Evolutionary conservation across 2,797 vertebrate species (phyloP).

Genomic region (Tangara arthus): DNA sequence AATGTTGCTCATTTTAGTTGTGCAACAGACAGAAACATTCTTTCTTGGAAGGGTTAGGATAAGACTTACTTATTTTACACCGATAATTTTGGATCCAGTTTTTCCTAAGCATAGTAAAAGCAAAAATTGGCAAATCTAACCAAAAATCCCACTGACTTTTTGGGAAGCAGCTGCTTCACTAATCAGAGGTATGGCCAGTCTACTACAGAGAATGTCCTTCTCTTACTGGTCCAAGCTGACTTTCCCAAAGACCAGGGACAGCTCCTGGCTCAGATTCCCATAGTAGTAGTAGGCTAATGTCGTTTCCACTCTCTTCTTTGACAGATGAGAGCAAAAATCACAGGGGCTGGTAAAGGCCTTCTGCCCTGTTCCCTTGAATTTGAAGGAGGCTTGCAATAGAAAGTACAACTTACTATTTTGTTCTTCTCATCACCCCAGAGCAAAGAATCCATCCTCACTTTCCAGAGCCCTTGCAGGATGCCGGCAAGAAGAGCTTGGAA

Average conservation of each 20-base stretch:
- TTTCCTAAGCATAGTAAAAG: not conserved
- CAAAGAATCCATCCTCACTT: not conserved
- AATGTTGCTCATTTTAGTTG: not conserved
- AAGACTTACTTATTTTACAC: not conserved
- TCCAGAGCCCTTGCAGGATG: not conserved
- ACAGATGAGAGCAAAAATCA: not conserved
- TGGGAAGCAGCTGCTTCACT: not conserved
- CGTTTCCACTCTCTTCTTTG: not conserved
- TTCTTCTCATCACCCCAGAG: not conserved
- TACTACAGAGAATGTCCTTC: not conserved
- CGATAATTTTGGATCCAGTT: not conserved
- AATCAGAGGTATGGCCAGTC: not conserved
- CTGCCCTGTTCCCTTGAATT: not conserved
- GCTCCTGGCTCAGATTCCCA: not conserved
- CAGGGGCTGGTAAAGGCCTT: rapidly evolving
- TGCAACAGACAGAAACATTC: not conserved
- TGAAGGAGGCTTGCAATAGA: not conserved
- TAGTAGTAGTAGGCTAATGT: not conserved
- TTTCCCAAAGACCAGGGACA: not conserved
- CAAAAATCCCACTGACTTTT: not conserved
- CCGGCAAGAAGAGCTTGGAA: not conserved
- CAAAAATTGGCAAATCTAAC: not conserved
- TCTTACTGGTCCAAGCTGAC: not conserved
- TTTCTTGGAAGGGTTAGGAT: not conserved
- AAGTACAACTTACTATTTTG: not conserved